These are phyloP conservation scores for Euura saliciscinereae DNA, from an alignment of 1,140 invertebrate genomes.

Conservation along the genomic window DNA sequence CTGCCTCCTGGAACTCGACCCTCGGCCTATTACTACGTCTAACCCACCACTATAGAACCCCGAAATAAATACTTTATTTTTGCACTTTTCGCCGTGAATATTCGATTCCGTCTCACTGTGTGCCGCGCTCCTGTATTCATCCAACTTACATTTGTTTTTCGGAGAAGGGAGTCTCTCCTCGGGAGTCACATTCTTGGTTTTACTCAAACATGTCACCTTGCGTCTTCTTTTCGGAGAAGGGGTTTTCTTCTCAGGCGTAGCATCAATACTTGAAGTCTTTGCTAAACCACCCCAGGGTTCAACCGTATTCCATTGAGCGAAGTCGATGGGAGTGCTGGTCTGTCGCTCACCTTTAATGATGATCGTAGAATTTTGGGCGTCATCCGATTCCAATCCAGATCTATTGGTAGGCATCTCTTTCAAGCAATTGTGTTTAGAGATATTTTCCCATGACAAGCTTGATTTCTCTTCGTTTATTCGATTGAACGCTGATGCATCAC, in stretches of 20 bases:
- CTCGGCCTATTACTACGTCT: too few species aligned
- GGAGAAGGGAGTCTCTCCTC: background rate
- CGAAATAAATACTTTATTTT: too few species aligned
- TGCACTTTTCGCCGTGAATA: too few species aligned
- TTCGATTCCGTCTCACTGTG: too few species aligned
- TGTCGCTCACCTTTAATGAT: background rate
- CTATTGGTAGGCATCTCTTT: too few species aligned
- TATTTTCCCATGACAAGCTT: too few species aligned
- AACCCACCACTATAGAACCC: too few species aligned
- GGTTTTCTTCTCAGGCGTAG: background rate
- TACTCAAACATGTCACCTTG: background rate
- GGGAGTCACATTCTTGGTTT: background rate
- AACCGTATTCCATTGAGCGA: background rate
- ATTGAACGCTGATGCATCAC: too few species aligned
- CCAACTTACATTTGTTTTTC: background rate
- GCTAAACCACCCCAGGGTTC: background rate
- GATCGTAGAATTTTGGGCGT: background rate
- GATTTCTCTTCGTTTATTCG: too few species aligned
- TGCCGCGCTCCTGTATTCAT: background rate
- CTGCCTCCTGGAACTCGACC: too few species aligned
- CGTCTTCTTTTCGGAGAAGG: background rate
- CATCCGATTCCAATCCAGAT: too few species aligned
- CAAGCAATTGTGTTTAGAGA: too few species aligned
- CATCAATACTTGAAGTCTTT: background rate
- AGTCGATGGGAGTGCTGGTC: background rate